phyloP scores from a whole-genome alignment of 2,797 vertebrate species.

The Glossophaga mutica region DNA sequence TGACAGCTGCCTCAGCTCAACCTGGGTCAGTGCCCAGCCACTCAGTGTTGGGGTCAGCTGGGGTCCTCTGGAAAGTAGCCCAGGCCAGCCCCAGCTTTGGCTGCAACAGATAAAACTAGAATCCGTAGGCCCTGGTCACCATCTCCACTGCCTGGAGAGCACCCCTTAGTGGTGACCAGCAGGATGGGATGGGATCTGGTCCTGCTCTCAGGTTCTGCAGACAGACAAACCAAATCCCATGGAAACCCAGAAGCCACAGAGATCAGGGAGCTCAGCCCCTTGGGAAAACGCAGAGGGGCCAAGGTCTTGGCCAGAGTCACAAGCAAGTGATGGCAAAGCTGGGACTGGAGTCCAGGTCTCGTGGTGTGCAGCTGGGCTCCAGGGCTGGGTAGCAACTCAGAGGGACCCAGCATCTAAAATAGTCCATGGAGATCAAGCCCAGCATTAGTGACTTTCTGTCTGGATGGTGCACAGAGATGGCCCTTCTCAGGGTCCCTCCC shows the following conservation, averaged over 20 bases:
- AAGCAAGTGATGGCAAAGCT: neutral
- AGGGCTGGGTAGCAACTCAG: neutral
- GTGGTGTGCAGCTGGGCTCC: neutral
- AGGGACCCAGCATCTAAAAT: neutral
- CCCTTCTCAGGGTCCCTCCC: neutral
- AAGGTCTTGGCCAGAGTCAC: neutral
- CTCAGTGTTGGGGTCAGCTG: conserved; percentile 13
- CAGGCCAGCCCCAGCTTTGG: conserved; percentile 4
- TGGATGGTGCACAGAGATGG: neutral
- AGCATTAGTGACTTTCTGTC: neutral
- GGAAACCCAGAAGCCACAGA: neutral
- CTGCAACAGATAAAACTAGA: conserved; percentile 17
- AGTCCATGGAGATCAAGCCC: neutral
- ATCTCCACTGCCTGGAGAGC: neutral
- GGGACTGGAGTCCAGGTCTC: neutral
- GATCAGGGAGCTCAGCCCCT: neutral
- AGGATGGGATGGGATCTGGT: neutral
- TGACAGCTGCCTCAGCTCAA: conserved; percentile 42
- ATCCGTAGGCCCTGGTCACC: neutral
- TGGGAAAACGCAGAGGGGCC: neutral
- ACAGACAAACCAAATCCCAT: neutral
- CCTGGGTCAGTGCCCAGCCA: conserved; percentile 48
- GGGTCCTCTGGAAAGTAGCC: conserved; percentile 25
- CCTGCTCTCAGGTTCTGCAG: neutral
- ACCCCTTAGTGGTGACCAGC: neutral